Evolutionary conservation across 2,797 vertebrate species (phyloP).

Genomic region (Enteromius viviparus): DNA sequence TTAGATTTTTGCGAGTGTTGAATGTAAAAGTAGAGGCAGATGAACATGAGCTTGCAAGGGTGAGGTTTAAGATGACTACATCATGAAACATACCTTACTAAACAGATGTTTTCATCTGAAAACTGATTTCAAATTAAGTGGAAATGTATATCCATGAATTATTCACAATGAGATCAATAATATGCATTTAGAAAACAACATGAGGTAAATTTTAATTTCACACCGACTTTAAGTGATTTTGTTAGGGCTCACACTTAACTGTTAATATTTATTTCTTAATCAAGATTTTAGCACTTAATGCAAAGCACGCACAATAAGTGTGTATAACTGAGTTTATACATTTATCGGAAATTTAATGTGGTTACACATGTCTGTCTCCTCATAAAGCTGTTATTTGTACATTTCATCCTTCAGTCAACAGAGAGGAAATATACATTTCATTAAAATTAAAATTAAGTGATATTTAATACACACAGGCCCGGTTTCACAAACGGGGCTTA

Average conservation of each 20-base stretch:
- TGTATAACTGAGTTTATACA: not conserved
- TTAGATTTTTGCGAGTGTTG: not conserved
- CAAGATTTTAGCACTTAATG: not conserved
- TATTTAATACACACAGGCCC: not conserved
- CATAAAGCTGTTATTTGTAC: not conserved
- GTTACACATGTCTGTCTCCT: not conserved
- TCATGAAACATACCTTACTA: not conserved
- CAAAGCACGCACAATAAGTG: not conserved
- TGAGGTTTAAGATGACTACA: not conserved
- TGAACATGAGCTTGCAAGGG: not conserved
- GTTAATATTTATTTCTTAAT: not conserved
- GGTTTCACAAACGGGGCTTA: no score
- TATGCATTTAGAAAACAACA: not conserved
- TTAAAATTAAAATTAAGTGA: no score
- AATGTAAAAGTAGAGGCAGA: not conserved
- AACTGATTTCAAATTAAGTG: not conserved
- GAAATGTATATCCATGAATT: not conserved
- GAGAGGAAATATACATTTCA: not conserved
- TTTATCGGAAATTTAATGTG: not conserved
- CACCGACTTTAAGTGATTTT: not conserved
- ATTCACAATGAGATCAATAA: not conserved
- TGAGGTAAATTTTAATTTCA: not conserved
- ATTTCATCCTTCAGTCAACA: not conserved
- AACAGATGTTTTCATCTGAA: not conserved
- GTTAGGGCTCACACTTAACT: not conserved